Base-by-base conservation (phyloP, 2,113 vertebrate species). In the Herpailurus yagouaroundi region DNA sequence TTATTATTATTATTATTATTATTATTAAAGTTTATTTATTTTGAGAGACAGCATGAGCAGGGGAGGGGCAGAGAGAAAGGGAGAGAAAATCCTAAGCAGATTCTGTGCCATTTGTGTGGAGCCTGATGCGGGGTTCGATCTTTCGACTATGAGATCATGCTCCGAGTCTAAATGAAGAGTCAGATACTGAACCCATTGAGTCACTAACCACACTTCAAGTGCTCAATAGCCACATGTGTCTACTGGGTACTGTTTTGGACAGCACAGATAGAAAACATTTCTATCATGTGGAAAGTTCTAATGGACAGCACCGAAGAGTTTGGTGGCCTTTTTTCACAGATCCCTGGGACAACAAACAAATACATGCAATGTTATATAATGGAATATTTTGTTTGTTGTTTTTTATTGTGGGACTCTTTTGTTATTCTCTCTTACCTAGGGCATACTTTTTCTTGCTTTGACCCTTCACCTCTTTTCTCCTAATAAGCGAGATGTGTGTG, bases 301-400 rank as follows among this genome's bases (percentile, higher is more conserved):
- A 60, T 12, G 7, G 29, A 23, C 23, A 41, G 38, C 0, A 0
- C 16, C 25, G 33, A 15, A 13, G 5, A 60, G 13, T n/a, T 45
- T 36, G 13, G 2, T 48, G 1, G 8, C 48, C 64, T 94, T 48
- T 77, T 36, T 38, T 13, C 41, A 15, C 50, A 38, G 50, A 18
- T 38, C 33, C 73, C 41, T 41, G n/a, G 63, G 92, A 80, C n/a
- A 38, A 55, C n/a, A 15, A 71, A 88, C 50, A 57, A 63, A 63
- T 19, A 45, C 19, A 31, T 48, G 4, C 21, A 15, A 48, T 69
- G 81, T 81, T 86, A 41, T 81, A 81, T 48, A 76, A 41, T 15
- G 23, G 36, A 82, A 38, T 66, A 25, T 55, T 81, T 82, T 41
- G n/a, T 13, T 5, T 31, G 55, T 18, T 81, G 36, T 13, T 68